phyloP scores from a whole-genome alignment of 2,113 vertebrate genomes.

The Lathamus discolor region DNA sequence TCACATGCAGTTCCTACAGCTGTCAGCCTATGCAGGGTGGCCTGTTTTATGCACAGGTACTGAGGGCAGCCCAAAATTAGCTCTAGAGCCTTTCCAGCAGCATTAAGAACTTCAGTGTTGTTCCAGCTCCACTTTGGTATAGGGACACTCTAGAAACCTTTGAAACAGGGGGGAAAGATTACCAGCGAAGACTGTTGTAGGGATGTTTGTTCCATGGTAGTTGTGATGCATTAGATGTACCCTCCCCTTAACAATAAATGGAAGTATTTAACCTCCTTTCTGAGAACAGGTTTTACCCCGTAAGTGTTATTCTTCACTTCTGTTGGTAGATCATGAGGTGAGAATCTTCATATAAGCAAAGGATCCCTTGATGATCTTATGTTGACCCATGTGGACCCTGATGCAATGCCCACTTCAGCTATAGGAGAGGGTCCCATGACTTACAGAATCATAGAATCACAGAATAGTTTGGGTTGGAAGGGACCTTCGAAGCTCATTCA shows the following conservation, averaged over 20 bases:
- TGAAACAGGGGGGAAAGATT: background rate
- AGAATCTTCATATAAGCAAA: background rate
- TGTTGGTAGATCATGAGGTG: background rate
- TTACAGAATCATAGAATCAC: background rate
- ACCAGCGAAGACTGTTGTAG: background rate
- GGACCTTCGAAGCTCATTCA: background rate
- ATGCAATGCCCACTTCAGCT: background rate
- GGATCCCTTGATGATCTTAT: background rate
- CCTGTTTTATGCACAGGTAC: background rate
- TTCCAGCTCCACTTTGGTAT: background rate
- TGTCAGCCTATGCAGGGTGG: background rate
- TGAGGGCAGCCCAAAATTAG: background rate
- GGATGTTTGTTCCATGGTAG: background rate
- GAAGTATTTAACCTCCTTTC: background rate
- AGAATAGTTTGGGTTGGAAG: background rate
- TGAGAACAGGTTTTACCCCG: background rate
- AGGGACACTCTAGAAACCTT: background rate
- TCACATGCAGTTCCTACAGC: background rate
- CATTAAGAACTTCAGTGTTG: background rate
- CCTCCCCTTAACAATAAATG: background rate
- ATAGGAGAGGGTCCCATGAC: background rate
- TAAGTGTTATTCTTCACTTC: constrained; percentile 38
- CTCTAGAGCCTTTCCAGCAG: background rate
- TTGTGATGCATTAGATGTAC: background rate
- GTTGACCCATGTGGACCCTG: background rate